Evolutionary conservation across 2,113 vertebrate species (phyloP), one percentile per base, ranked within the genome.

Genomic region (Amblyornis subalaris): DNA sequence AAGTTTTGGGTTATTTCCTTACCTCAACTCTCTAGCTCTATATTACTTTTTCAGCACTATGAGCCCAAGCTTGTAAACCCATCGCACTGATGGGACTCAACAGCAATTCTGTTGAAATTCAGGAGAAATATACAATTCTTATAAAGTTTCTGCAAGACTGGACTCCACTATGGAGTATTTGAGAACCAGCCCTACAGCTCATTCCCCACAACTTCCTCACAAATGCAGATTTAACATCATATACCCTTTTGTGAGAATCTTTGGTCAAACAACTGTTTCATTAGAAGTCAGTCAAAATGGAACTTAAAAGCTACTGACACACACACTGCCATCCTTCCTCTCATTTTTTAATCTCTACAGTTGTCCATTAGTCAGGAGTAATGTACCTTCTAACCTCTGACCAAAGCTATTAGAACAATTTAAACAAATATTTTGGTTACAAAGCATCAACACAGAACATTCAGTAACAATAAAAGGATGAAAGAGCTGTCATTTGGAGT

Each of bases 351-450:
- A 72, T 80, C 91, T 93, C 74, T 50, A 50, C 38, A 89, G 50
- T 61, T 62, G 51, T 84, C 77, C 51, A 61, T 94, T 95, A 81
- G 61, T 88, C 77, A 88, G 61, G 21, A 93, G 31, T 57, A 95
- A 90, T 10, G 5, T 67, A 94, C 66, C 66, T 94, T 91, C 70
- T 92, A 71, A 95, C 75, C 85, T 94, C 77, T 55, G 76, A 90
- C 76, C 72, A 93, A 90, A 96, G 90, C 93, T 86, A 95, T 91
- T 74, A 87, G 64, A 94, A 93, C 70, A 90, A 93, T 90, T 96
- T 92, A 91, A 97, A 94, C 86, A 96, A 93, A 80, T 85, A 89
- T 90, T 96, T 96, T 94, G 38, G 95, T 96, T 95, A 90, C 76
- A 84, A 96, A 96, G 78, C 85, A 95, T 75, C 81, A 87, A 85